phyloP scores from a whole-genome alignment of 2,888 invertebrate species.

The Brachyptera risi region DNA sequence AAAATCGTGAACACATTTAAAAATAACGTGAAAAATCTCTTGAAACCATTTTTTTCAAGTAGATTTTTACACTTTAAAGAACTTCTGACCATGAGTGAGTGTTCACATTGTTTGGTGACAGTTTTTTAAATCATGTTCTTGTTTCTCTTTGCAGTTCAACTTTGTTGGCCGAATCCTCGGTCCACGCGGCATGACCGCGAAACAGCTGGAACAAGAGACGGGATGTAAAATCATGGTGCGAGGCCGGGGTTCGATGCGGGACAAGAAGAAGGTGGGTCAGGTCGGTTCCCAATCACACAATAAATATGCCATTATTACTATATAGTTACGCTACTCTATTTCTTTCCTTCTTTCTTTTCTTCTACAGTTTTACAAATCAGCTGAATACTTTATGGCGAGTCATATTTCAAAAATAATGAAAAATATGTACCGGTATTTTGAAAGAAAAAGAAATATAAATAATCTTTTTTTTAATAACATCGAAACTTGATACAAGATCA shows the following conservation, averaged over 20 bases:
- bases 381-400: too few species aligned
- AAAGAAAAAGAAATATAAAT: too few species aligned
- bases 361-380: neutral
- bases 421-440: too few species aligned
- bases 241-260: conserved; percentile 99
- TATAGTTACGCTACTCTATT: neutral
- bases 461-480: too few species aligned
- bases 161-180: conserved; percentile 99
- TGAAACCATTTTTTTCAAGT: too few species aligned
- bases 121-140: too few species aligned
- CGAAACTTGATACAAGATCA: too few species aligned
- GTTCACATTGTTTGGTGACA: neutral
- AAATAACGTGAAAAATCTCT: too few species aligned
- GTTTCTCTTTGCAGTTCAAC: conserved; percentile 99
- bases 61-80: neutral
- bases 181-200: conserved; percentile 99
- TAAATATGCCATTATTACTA: conserved; percentile 11
- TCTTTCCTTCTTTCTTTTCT: neutral
- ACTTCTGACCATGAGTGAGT: neutral
- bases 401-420: too few species aligned
- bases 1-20: too few species aligned
- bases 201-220: conserved; percentile 99
- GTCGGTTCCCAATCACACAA: conserved; percentile 12
- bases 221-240: conserved; percentile 99
- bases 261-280: conserved; percentile 92